Evolutionary conservation across 2,797 vertebrate species (phyloP), one percentile per base, ranked within the genome.

Genomic region (Silurus aristotelis): DNA sequence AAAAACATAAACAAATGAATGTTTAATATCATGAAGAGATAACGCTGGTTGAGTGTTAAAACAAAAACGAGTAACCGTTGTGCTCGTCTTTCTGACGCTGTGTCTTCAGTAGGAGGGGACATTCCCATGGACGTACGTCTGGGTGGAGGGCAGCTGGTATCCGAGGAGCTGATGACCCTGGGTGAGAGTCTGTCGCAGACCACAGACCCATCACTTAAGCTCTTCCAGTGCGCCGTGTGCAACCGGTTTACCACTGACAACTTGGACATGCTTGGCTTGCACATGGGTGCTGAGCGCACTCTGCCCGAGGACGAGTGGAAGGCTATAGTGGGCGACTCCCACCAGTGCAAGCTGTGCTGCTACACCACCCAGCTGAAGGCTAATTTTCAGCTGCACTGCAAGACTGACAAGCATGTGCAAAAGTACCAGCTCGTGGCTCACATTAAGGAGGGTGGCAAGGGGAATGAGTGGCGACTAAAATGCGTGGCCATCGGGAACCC

Each of bases 231-330:
- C 0, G 98, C 98, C 0, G 98, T 99, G 90, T 99, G 98, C 95
- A 99, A 99, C 97, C 97, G 96, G 91, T 99, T 99, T 94, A 99
- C 97, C 83, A 99, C 98, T 0, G 98, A 99, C 94, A 99, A 98
- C 92, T 90, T 99, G 96, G 98, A 99, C 92, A 92, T 99, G 94
- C 95, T 99, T 83, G 97, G 97, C 84, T 95, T 99, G 91, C 98
- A 99, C 95, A 98, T 99, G 98, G 97, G 96, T 0, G 94, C 96
- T 64, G 98, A 99, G 90, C 98, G 98, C 77, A 95, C 93, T 91
- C 96, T 99, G 55, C 97, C 98, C 0, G 98, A 99, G 92, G 98
- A 99, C 0, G 98, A 99, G 92, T 99, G 98, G 98, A 97, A 97
- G 66, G 98, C 97, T 0, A 96, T 96, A 91, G 95, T 97, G 94